Percentiles rank a stretch among this genome's conserved stretches.
Evolutionary conservation across 2,888 invertebrate genomes (phyloP).

Genomic region (Aethes cnicana): DNA sequence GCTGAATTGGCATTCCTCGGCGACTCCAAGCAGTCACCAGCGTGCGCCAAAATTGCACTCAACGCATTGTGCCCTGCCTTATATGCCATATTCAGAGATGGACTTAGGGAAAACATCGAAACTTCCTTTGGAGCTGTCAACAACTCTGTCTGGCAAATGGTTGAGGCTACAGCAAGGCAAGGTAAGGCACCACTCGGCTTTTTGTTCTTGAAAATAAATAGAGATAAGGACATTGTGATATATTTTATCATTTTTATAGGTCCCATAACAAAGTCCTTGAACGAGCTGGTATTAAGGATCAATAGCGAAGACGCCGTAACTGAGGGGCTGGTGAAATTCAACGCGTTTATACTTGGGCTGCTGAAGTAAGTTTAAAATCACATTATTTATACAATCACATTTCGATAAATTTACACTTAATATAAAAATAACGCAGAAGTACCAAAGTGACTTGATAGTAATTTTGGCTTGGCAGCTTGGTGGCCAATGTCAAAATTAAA

Average conservation of each 20-base stretch:
- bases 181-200: conserved; percentile 65
- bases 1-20: conserved; percentile 82
- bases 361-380: conserved; percentile 85
- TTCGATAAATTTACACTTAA: too few species aligned
- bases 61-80: conserved; percentile 91
- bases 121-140: conserved; percentile 93
- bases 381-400: neutral
- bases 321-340: conserved; percentile 93
- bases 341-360: conserved; percentile 93
- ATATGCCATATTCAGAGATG: conserved; percentile 92
- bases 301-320: conserved; percentile 91
- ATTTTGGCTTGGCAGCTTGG: too few species aligned
- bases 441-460: too few species aligned
- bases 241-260: conserved; percentile 74
- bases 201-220: too few species aligned
- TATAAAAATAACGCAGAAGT: neutral
- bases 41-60: conserved; percentile 88
- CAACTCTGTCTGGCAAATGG: conserved; percentile 94
- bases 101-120: conserved; percentile 89
- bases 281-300: conserved; percentile 91
- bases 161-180: conserved; percentile 93
- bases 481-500: too few species aligned
- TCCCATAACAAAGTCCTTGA: conserved; percentile 90
- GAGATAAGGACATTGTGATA: too few species aligned
- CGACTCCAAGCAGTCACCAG: conserved; percentile 83